Percentiles rank a stretch among this genome's conserved stretches.
Evolutionary conservation across 2,113 vertebrate species (phyloP).

Genomic region (Bolborhynchus lineola): DNA sequence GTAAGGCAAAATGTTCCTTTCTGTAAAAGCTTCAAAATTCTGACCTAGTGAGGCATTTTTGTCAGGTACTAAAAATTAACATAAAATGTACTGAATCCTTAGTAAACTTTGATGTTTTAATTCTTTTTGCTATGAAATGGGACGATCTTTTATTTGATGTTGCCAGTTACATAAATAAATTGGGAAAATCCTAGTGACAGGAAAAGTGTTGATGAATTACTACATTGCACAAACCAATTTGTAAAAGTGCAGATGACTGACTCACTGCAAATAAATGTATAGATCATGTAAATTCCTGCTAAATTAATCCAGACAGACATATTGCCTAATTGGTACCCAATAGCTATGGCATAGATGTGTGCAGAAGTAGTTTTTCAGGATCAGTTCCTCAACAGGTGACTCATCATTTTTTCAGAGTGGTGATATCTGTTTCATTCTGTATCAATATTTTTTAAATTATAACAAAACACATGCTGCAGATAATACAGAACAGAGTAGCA

Average conservation of each 20-base stretch:
- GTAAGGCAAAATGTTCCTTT: background rate
- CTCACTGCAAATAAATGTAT: background rate
- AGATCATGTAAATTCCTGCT: background rate
- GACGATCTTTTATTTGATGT: conserved; percentile 43
- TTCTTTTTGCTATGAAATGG: conserved; percentile 16
- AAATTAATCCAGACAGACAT: background rate
- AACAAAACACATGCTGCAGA: background rate
- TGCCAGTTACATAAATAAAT: conserved; percentile 37
- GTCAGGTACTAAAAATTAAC: conserved; percentile 14
- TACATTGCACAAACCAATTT: background rate
- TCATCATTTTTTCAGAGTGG: background rate
- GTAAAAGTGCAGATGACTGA: background rate
- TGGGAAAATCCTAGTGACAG: conserved; percentile 6
- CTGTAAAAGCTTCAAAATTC: conserved; percentile 3
- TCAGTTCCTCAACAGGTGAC: background rate
- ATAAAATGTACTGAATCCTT: background rate
- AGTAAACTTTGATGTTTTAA: conserved; percentile 43
- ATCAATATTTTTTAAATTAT: background rate
- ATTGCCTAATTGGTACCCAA: background rate
- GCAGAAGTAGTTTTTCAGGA: background rate
- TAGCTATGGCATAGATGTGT: background rate
- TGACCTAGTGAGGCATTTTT: conserved; percentile 21
- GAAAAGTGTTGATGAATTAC: background rate
- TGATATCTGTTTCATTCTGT: background rate
- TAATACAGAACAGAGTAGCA: background rate